Evolutionary conservation across 2,888 invertebrate genomes (phyloP), one percentile per base, ranked within the genome.

Genomic region (Drosophila formosana): DNA sequence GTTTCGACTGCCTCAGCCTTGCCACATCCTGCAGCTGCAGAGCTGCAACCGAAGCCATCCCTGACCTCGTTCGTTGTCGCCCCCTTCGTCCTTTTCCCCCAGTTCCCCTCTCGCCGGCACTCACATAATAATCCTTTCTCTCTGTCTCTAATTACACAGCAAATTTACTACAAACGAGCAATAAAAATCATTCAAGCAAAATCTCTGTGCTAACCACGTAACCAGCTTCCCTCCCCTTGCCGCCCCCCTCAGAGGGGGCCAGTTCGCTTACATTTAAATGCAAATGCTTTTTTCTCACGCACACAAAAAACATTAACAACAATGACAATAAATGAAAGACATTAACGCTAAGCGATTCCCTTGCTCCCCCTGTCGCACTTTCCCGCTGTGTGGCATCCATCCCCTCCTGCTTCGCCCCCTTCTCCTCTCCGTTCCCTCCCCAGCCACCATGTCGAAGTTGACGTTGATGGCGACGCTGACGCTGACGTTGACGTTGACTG

Each of bases 101-200:
- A 2, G 9, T 39, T 3, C 11, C 2, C 32, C 32, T 4, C 3
- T 3, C 6, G 37, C n/a, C 28, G 7, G 11, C 43, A 9, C 45
- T 8, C 47, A 43, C 67, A 62, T 82, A 72, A 79, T 69, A 82
- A 88, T 68, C 86, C 80, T 80, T 66, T 68, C 37, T 4, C 37
- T 37, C 61, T 25, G 41, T 11, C 41, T 45, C 88, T 83, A 83
- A 83, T 83, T 83, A 83, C 88, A 89, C 89, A 83, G 88, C 79
- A 84, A 83, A 83, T 83, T 83, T 83, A 85, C 89, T 81, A 83
- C 89, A 83, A 83, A 83, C 82, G 82, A 88, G 82, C 85, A 88
- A 83, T 83, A 88, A 83, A 88, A 83, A 89, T 89, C 89, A 83
- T 88, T 89, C 67, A 75, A 75, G 82, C 89, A 89, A 89, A 89